These are phyloP conservation scores for Anarsia innoxiella DNA, from an alignment of 2,888 invertebrate genomes.

Conservation along the genomic window DNA sequence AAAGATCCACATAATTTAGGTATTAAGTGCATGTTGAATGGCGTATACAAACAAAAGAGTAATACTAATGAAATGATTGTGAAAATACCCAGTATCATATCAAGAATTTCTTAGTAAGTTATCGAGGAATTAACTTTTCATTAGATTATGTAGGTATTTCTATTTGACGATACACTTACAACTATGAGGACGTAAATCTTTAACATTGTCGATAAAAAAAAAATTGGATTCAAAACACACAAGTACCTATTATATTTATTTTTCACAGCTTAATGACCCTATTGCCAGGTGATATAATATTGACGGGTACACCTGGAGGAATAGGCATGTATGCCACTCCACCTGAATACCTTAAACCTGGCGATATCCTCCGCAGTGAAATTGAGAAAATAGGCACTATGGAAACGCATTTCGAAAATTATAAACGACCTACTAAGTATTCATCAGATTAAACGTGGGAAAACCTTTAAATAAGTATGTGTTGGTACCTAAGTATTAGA, in stretches of 20 bases:
- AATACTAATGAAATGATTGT: slow-evolving; percentile 86
- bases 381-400: slow-evolving; percentile 42
- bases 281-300: slow-evolving; percentile 86
- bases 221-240: background rate
- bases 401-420: slow-evolving; percentile 30
- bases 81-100: slow-evolving; percentile 74
- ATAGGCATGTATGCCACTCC: slow-evolving; percentile 82
- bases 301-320: slow-evolving; percentile 88
- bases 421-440: background rate
- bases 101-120: background rate
- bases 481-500: too few relatives aligned
- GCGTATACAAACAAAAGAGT: slow-evolving; percentile 82
- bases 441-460: too few relatives aligned
- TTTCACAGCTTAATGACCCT: slow-evolving; percentile 79
- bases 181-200: background rate
- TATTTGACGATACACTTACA: background rate
- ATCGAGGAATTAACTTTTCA: background rate
- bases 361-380: slow-evolving; percentile 82
- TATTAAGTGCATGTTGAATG: slow-evolving; percentile 84
- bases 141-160: background rate
- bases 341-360: slow-evolving; percentile 83
- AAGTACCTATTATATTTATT: background rate
- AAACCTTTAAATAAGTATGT: too few relatives aligned
- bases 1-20: slow-evolving; percentile 80
- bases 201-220: background rate